These are phyloP conservation scores for Coelinius sp. DNA, from an alignment of 2,888 invertebrate genomes.

Conservation along the genomic window DNA sequence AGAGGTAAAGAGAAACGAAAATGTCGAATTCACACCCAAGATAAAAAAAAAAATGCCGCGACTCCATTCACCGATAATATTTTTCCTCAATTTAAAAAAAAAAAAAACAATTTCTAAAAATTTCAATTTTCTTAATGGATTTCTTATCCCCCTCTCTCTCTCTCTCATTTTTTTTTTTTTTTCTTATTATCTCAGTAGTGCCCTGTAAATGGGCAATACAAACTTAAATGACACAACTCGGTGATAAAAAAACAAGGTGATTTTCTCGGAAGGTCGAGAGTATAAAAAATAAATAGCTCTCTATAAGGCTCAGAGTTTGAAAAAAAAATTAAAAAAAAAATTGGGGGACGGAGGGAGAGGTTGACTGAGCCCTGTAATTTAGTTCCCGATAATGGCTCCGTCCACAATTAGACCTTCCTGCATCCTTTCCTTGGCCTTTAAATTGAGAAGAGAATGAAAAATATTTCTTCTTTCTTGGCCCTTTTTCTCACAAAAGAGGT, in stretches of 20 bases:
- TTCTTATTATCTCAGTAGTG: background rate
- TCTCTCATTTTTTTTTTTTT: background rate
- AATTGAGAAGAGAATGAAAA: slow-evolving; percentile 2
- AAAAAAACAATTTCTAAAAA: background rate
- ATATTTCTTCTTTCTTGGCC: slow-evolving; percentile 10
- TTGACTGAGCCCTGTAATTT: slow-evolving; percentile 65
- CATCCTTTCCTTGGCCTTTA: slow-evolving; percentile 50
- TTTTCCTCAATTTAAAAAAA: too few species aligned
- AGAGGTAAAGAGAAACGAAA: slow-evolving; percentile 59
- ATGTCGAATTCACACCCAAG: slow-evolving; percentile 62
- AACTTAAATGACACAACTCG: slow-evolving; percentile 20
- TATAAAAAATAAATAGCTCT: background rate
- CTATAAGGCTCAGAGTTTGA: slow-evolving; percentile 8
- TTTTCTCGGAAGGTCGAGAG: slow-evolving; percentile 15
- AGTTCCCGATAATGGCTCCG: slow-evolving; percentile 61
- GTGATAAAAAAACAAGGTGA: background rate
- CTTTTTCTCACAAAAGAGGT: slow-evolving; percentile 9
- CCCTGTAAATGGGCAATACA: slow-evolving; percentile 20
- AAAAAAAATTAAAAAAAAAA: slow-evolving; percentile 20
- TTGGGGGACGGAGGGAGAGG: background rate
- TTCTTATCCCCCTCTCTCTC: background rate
- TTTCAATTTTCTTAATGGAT: too few species aligned
- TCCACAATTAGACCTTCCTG: slow-evolving; percentile 67
- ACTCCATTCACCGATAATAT: too few species aligned
- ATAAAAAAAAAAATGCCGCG: slow-evolving; percentile 17